These are phyloP conservation scores for Caenorhabditis sulstoni DNA, from an alignment of 2,888 invertebrate genomes.

Conservation along the genomic window DNA sequence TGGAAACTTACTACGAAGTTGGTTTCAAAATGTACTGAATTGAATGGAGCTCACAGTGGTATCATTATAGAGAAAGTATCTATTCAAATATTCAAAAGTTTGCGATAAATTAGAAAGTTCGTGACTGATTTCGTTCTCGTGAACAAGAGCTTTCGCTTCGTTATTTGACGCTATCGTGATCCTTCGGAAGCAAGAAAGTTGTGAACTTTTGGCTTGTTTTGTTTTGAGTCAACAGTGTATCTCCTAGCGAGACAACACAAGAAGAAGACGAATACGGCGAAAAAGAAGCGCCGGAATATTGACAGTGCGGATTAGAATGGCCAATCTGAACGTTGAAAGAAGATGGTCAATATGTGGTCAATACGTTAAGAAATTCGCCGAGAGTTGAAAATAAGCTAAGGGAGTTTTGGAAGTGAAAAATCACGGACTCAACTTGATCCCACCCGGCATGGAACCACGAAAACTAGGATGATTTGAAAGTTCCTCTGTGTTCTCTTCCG, in stretches of 20 bases:
- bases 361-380: background rate
- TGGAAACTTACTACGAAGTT: no score
- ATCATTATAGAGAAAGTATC: no score
- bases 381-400: background rate
- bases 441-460: no score
- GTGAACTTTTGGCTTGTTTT: constrained; percentile 55
- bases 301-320: constrained; percentile 51
- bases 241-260: background rate
- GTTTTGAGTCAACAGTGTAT: constrained; percentile 28
- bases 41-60: no score
- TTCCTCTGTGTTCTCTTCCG: no score
- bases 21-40: no score
- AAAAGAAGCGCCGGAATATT: constrained; percentile 5
- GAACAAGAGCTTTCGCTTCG: background rate
- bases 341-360: background rate
- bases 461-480: no score
- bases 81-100: no score
- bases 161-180: background rate
- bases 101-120: background rate
- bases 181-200: constrained; percentile 20
- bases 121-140: background rate
- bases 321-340: constrained; percentile 32
- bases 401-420: no score
- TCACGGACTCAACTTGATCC: no score
- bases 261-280: constrained; percentile 16